Conservation (phyloP, 1,140 invertebrate genomes). For the Drosophila lini region DNA sequence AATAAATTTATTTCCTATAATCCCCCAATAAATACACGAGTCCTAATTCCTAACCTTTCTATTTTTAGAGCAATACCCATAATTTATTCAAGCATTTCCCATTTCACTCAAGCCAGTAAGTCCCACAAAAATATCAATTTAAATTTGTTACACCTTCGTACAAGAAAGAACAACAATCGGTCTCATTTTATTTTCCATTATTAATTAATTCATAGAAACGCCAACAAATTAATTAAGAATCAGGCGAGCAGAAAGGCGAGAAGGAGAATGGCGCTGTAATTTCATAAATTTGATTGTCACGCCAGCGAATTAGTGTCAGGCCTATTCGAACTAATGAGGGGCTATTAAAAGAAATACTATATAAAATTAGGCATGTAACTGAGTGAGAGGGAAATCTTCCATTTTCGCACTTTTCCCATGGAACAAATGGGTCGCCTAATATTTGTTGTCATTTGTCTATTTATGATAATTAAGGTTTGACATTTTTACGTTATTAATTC, state of each 20-base stretch:
- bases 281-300: slow-evolving; percentile 51
- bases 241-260: slow-evolving; percentile 23
- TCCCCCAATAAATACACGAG: background rate
- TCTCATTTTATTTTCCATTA: slow-evolving; percentile 29
- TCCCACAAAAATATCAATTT: slow-evolving; percentile 10
- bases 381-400: background rate
- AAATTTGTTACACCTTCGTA: slow-evolving; percentile 20
- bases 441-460: slow-evolving; percentile 80
- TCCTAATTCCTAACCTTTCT: background rate
- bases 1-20: background rate
- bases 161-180: slow-evolving; percentile 9
- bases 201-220: slow-evolving; percentile 46
- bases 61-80: background rate
- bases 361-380: slow-evolving; percentile 28
- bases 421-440: slow-evolving; percentile 71
- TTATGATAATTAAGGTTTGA: slow-evolving; percentile 81
- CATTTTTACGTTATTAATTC: slow-evolving; percentile 82
- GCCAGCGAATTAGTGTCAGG: slow-evolving; percentile 48
- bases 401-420: slow-evolving; percentile 36
- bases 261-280: slow-evolving; percentile 26
- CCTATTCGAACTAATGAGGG: slow-evolving; percentile 41
- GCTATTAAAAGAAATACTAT: slow-evolving; percentile 39
- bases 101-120: background rate
- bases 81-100: slow-evolving; percentile 1
- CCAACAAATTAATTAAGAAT: slow-evolving; percentile 43